Evolutionary conservation across 2,113 vertebrate genomes (phyloP).

Genomic region (Megaptera novaeangliae): DNA sequence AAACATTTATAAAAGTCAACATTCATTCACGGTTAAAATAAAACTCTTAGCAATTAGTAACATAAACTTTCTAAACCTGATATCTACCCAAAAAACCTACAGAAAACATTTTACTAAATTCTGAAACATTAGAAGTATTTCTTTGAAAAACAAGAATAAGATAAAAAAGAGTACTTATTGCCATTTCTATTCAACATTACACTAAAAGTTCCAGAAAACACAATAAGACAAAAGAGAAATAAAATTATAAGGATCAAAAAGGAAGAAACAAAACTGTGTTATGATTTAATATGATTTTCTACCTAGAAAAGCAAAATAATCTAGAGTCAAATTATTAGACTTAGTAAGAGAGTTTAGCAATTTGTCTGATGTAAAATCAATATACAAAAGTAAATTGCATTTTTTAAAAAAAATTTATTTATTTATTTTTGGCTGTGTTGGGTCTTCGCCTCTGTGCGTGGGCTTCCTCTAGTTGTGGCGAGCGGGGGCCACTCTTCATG

Average conservation of each 20-base stretch:
- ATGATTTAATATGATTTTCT: not conserved
- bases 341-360: slow-evolving; percentile 9
- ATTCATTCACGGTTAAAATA: not conserved
- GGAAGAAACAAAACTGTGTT: not conserved
- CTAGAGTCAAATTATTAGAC: not conserved
- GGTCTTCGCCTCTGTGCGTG: too few relatives aligned
- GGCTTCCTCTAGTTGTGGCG: too few relatives aligned
- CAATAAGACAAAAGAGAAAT: not conserved
- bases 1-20: not conserved
- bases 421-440: too few relatives aligned
- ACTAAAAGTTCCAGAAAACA: not conserved
- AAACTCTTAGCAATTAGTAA: not conserved
- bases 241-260: not conserved
- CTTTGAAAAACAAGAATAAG: slow-evolving; percentile 19
- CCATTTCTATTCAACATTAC: not conserved
- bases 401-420: not conserved
- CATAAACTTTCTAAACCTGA: slow-evolving; percentile 17
- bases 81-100: not conserved
- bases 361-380: slow-evolving; percentile 22
- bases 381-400: not conserved
- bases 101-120: not conserved
- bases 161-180: not conserved
- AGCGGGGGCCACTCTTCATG: too few relatives aligned
- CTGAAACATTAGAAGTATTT: not conserved
- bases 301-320: slow-evolving; percentile 24